Conservation (phyloP, 2,797 vertebrate genomes). For the Hydrocynus forskahlii region DNA sequence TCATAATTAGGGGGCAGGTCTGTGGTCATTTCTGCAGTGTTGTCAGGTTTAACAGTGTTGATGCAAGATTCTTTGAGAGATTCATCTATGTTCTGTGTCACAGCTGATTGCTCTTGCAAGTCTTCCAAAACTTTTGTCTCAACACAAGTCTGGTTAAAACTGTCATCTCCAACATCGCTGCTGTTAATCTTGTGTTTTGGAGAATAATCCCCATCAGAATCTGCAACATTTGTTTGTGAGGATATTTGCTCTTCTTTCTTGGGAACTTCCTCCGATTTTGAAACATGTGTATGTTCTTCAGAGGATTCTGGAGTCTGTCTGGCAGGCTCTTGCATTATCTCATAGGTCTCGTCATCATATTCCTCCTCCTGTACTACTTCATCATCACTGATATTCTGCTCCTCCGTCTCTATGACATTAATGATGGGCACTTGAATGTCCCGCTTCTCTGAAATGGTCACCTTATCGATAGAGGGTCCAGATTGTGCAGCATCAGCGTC, state of each 20-base stretch:
- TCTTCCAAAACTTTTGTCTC: conserved; percentile 48
- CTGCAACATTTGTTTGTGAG: conserved; percentile 68
- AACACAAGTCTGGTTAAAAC: conserved; percentile 5
- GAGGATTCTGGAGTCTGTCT: conserved; percentile 48
- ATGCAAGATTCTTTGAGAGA: conserved; percentile 36
- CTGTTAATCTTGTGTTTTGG: conserved; percentile 62
- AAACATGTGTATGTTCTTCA: conserved; percentile 44
- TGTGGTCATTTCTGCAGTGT: conserved; percentile 61
- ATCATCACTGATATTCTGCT: conserved; percentile 75
- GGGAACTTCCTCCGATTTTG: conserved; percentile 49
- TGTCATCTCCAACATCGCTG: conserved; percentile 48
- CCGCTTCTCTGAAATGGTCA: conserved; percentile 63
- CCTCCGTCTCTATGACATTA: conserved; percentile 82
- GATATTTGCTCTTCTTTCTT: conserved; percentile 70
- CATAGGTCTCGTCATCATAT: conserved; percentile 64
- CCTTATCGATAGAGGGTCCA: conserved; percentile 54
- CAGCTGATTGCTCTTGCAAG: conserved; percentile 29
- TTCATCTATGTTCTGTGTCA: conserved; percentile 53
- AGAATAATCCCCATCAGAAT: conserved; percentile 66
- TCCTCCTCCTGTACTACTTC: conserved; percentile 71
- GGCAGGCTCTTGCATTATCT: conserved; percentile 62
- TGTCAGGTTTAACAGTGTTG: conserved; percentile 40
- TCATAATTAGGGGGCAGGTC: conserved; percentile 70
- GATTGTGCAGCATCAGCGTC: conserved; percentile 39
- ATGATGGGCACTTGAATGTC: conserved; percentile 80